Base-by-base conservation (phyloP, 2,113 vertebrate genomes). In the Odocoileus virginianus region DNA sequence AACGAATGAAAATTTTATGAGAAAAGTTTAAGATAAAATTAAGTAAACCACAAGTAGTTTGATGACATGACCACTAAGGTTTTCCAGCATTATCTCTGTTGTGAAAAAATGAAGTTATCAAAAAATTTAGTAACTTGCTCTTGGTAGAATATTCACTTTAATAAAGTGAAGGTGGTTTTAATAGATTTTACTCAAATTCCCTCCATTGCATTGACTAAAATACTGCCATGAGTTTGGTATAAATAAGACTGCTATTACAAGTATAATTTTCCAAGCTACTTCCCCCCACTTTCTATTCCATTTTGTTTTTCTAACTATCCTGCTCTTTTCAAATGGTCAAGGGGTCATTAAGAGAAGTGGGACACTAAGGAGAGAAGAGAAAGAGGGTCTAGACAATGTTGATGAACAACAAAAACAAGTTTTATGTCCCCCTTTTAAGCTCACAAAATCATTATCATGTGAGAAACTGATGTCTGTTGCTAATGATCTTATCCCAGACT, bases 21-120 rank as follows among this genome's bases (percentile, higher is more conserved):
- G 67, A 74, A 61, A 19, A 58, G 9, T 64, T 93, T 30, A 76
- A 74, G 13, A 81, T 43, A 61, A 81, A 55, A 86, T 91, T 28
- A 82, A 83, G 60, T 67, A 93, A 97, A 91, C 55, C 47, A 91
- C 50, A 61, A 89, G n/a, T 55, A 94, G 85, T 91, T 82, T 83
- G 78, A 9, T 61, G 47, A 89, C n/a, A 90, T 2, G 14, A 50
- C 9, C 33, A 94, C 14, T 76, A 84, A 82, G 30, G 27, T 67
- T 91, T 28, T 86, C 83, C 45, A 90, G 47, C 6, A 88, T 81
- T n/a, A 55, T 54, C 91, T 94, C 25, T 78, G 92, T 50, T n/a
- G 40, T 47, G 25, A 89, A 97, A 54, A 57, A 94, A 91, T 52
- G 55, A 93, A 86, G 19, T 60, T 54, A 76, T 91, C 14, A 3